Conservation (phyloP, 2,113 vertebrate species). For the Oreochromis spilurus region DNA sequence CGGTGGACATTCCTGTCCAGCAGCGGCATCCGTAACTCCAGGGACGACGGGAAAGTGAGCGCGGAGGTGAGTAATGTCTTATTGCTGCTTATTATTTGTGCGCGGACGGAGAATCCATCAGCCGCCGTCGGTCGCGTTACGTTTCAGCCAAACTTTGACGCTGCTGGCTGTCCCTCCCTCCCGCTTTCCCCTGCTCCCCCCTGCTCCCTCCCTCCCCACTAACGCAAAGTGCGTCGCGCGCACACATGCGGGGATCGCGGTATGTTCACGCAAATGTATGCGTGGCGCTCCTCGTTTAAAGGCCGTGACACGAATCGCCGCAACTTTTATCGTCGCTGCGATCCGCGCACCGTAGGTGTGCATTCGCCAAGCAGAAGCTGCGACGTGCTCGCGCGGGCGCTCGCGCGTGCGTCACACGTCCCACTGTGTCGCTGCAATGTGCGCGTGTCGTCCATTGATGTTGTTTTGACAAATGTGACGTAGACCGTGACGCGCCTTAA, state of each 20-base stretch:
- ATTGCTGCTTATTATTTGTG: neutral
- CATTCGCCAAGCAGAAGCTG: neutral
- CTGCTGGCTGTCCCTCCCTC: slow-evolving; percentile 17
- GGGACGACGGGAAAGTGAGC: neutral
- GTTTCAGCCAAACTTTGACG: slow-evolving; percentile 62
- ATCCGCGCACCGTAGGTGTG: neutral
- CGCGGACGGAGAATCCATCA: slow-evolving; percentile 7
- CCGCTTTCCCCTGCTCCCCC: neutral
- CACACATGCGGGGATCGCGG: neutral
- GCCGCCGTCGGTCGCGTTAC: slow-evolving; percentile 25
- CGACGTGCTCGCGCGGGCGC: neutral
- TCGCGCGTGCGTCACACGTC: neutral
- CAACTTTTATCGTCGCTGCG: slow-evolving; percentile 45
- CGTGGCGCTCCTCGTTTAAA: neutral
- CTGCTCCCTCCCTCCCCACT: neutral
- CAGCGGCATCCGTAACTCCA: slow-evolving; percentile 18
- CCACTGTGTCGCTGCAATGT: neutral
- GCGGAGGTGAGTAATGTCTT: slow-evolving; percentile 31
- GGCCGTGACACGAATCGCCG: neutral
- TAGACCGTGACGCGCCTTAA: slow-evolving; percentile 51
- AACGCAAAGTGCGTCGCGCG: slow-evolving; percentile 41
- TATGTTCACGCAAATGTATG: neutral
- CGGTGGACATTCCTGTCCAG: slow-evolving; percentile 30
- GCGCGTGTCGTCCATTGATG: slow-evolving; percentile 35
- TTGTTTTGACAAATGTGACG: slow-evolving; percentile 63